Evolutionary conservation across 2,113 vertebrate species (phyloP), one percentile per base, ranked within the genome.

Genomic region (Gymnocephalus cernua): DNA sequence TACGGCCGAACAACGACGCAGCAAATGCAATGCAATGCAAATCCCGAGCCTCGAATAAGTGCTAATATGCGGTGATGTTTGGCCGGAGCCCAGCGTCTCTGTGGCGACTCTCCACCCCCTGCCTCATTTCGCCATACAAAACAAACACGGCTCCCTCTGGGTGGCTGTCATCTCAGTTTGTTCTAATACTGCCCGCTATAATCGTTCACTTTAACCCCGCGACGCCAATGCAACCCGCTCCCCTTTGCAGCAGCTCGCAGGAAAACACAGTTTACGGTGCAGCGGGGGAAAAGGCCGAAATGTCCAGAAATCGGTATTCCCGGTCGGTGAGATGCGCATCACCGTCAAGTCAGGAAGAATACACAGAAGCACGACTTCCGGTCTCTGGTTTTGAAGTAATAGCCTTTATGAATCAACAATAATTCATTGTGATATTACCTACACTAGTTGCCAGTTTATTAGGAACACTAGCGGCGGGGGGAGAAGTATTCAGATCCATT

Each of bases 31-130:
- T 70, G 75, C 76, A 86, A 88, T 77, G 86, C 84, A 76, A 90
- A 84, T 50, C 77, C 88, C 72, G 44, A 73, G 81, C 83, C 79
- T 76, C 18, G 82, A 74, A 80, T 63, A 65, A 47, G 79, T 61
- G 91, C 87, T 94, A 94, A 90, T 92, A 93, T 86, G 92, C 89
- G 90, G 87, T 68, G 89, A 71, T 89, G 93, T 91, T 94, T 94
- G 93, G 94, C 92, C 92, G 87, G 80, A 93, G 91, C 89, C 92
- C 93, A 93, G 90, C 92, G 93, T 93, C 88, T 92, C 91, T 84
- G 88, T 88, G 89, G 91, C 93, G 92, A 78, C 91, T 92, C 90
- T 92, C 93, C 93, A 86, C 90, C 92, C 90, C 87, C 90, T 86
- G 92, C 92, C 87, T 93, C 95, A 94, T 93, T 68, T 84, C 88